These are phyloP conservation scores for Pardalotus punctatus DNA, from an alignment of 2,113 vertebrate genomes.

Conservation along the genomic window DNA sequence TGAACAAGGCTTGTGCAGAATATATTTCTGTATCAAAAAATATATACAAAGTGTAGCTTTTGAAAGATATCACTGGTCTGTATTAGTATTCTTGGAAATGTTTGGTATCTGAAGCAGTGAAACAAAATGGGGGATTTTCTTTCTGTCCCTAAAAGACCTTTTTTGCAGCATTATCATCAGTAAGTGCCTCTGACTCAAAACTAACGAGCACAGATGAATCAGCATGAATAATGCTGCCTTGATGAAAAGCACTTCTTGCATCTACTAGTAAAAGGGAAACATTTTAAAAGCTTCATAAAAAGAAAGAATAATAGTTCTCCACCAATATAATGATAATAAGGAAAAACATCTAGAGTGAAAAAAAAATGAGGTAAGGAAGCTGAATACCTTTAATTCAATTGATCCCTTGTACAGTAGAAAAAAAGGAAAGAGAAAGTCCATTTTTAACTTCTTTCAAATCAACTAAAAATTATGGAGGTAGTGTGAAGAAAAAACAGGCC, in stretches of 20 bases:
- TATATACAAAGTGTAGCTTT: background rate
- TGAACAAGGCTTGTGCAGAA: background rate
- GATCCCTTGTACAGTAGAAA: background rate
- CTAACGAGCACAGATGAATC: background rate
- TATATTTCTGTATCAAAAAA: background rate
- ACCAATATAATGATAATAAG: background rate
- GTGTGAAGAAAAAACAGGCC: background rate
- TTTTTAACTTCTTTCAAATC: background rate
- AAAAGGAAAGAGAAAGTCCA: background rate
- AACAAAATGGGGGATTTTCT: background rate
- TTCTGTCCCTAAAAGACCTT: background rate
- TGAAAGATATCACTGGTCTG: background rate
- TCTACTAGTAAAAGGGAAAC: background rate
- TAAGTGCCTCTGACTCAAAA: background rate
- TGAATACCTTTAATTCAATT: background rate
- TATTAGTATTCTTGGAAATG: background rate
- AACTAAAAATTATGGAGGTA: background rate
- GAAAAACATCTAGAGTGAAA: background rate
- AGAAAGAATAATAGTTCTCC: background rate
- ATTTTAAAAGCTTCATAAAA: background rate
- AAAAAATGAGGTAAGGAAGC: background rate
- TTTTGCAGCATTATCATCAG: background rate
- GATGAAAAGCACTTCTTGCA: background rate
- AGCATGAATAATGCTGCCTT: background rate
- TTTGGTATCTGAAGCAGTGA: background rate